phyloP scores from a whole-genome alignment of 2,888 invertebrate genomes.

The Papilio demoleus region DNA sequence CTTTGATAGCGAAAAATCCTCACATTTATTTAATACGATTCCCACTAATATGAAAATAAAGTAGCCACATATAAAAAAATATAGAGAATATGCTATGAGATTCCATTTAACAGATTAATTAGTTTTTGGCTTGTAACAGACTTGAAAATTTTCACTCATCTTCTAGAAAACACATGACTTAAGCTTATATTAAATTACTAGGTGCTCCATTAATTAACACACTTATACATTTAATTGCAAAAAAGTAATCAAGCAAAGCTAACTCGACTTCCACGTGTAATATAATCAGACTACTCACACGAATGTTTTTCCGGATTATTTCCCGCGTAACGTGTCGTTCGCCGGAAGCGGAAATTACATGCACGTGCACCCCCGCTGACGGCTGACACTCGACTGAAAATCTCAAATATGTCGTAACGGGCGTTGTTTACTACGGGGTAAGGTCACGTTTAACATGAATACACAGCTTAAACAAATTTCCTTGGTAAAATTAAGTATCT shows the following conservation, averaged over 20 bases:
- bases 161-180: background rate
- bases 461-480: constrained; percentile 10
- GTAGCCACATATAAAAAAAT: too few relatives aligned
- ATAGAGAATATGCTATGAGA: too few relatives aligned
- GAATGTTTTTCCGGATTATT: constrained; percentile 19
- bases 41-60: too few relatives aligned
- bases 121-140: too few relatives aligned
- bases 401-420: constrained; percentile 12
- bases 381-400: constrained; percentile 32
- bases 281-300: constrained; percentile 27
- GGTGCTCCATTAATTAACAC: background rate
- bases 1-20: too few relatives aligned
- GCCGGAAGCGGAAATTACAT: background rate
- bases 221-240: background rate
- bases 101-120: too few relatives aligned
- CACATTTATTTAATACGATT: too few relatives aligned
- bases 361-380: constrained; percentile 18
- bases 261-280: background rate
- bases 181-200: background rate
- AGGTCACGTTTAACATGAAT: constrained; percentile 24
- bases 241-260: background rate
- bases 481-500: constrained; percentile 17
- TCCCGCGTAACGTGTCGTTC: constrained; percentile 31
- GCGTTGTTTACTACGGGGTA: constrained; percentile 33
- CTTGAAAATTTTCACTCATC: too few relatives aligned